Conservation (phyloP, 2,888 invertebrate species). For the Ceraclea dissimilis region DNA sequence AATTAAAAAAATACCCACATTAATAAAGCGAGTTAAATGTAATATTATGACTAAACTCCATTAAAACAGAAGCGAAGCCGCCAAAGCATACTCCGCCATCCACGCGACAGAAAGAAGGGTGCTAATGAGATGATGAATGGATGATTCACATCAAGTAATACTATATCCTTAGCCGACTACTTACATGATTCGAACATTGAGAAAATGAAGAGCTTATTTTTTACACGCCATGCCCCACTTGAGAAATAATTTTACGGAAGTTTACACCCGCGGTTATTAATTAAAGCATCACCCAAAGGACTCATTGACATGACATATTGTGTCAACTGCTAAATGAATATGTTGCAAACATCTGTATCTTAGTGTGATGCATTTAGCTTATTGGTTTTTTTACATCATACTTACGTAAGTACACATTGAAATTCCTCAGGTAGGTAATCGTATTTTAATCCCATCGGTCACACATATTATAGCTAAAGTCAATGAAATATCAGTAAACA, state of each 20-base stretch:
- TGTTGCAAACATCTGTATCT: too few relatives aligned
- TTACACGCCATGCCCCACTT: not conserved
- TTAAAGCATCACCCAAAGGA: not conserved
- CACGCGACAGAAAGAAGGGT: slow-evolving; percentile 3
- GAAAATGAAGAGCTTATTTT: not conserved
- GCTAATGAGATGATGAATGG: slow-evolving; percentile 6
- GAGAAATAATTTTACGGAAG: not conserved
- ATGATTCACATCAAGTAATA: not conserved
- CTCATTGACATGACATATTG: too few relatives aligned
- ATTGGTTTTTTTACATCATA: too few relatives aligned
- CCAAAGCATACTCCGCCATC: slow-evolving; percentile 7
- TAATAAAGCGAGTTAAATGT: not conserved
- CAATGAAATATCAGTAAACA: too few relatives aligned
- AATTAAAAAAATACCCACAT: not conserved
- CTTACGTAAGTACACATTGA: too few relatives aligned
- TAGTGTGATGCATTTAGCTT: too few relatives aligned
- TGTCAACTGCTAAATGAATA: too few relatives aligned
- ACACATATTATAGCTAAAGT: too few relatives aligned
- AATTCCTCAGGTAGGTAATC: too few relatives aligned
- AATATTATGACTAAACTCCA: not conserved
- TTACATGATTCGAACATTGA: too few relatives aligned
- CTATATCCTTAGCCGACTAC: too few relatives aligned
- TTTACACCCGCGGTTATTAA: not conserved
- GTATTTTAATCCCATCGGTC: too few relatives aligned
- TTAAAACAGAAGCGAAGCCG: not conserved